phyloP scores from a whole-genome alignment of 2,888 invertebrate genomes.

The Microchrysa polita region DNA sequence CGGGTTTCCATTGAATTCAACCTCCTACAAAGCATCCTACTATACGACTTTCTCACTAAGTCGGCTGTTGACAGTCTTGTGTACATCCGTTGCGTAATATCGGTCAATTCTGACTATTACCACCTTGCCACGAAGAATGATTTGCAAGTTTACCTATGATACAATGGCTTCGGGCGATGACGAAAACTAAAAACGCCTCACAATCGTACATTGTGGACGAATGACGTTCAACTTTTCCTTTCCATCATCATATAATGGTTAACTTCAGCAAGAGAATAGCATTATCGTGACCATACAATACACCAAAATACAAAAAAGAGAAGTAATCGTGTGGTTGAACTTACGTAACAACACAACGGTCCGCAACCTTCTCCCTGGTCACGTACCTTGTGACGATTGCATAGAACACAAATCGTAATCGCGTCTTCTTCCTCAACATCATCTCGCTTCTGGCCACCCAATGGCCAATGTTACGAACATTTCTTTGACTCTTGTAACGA shows the following conservation, averaged over 20 bases:
- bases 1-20: no score
- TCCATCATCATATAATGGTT: neutral
- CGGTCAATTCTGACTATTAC: neutral
- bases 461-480: no score
- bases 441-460: neutral
- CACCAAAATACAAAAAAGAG: neutral
- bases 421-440: no score
- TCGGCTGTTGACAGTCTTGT: no score
- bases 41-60: no score
- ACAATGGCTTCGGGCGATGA: neutral
- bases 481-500: no score
- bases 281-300: neutral
- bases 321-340: neutral
- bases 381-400: neutral
- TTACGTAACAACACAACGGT: constrained; percentile 1
- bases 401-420: neutral
- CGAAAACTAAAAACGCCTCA: no score
- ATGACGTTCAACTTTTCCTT: constrained; percentile 11
- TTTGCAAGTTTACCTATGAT: neutral
- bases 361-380: neutral
- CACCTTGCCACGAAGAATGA: neutral
- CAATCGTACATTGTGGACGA: neutral
- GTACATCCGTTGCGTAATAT: neutral
- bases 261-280: no score
- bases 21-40: no score